Conservation (phyloP, 2,797 vertebrate species). For the Atherinosoma microstoma region DNA sequence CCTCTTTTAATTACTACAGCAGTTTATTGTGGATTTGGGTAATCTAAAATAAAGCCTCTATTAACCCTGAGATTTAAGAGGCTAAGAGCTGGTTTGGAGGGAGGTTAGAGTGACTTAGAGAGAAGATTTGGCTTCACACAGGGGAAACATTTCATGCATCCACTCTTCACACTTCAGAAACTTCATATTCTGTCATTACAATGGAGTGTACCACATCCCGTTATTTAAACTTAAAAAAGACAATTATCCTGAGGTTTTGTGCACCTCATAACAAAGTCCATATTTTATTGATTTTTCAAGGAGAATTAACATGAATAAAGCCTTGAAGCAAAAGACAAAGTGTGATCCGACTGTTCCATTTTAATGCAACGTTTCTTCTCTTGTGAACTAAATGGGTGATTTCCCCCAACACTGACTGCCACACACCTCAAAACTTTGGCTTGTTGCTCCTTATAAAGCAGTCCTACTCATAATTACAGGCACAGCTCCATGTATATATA, state of each 20-base stretch:
- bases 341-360: not conserved
- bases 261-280: not conserved
- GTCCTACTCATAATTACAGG: not conserved
- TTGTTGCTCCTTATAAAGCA: not conserved
- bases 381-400: not conserved
- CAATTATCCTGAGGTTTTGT: not conserved
- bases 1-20: constrained; percentile 71
- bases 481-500: too few species aligned
- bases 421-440: not conserved
- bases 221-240: not conserved
- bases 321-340: not conserved
- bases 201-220: not conserved
- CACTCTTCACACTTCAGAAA: not conserved
- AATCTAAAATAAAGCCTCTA: constrained; percentile 52
- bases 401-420: not conserved
- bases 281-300: not conserved
- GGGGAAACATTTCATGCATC: not conserved
- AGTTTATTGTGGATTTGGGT: constrained; percentile 69
- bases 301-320: not conserved
- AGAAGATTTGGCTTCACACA: constrained; percentile 1
- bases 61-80: constrained; percentile 63
- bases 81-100: not conserved
- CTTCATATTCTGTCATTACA: not conserved
- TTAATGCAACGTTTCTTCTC: not conserved
- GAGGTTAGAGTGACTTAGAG: constrained; percentile 13